phyloP scores from a whole-genome alignment of 1,140 invertebrate genomes.

The Lutraria rhynchaena region DNA sequence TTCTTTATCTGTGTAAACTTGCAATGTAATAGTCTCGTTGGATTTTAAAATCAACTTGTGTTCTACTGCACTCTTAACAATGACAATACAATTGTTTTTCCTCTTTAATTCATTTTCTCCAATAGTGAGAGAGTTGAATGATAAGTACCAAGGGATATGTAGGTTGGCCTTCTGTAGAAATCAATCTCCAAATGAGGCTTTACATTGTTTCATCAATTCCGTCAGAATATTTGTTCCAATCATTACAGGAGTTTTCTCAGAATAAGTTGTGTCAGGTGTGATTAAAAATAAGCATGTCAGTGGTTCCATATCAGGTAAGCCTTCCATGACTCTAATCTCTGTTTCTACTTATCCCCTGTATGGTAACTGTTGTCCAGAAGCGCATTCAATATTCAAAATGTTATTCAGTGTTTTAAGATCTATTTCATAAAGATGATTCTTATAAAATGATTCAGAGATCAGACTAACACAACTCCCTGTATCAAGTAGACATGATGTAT shows the following conservation, averaged over 20 bases:
- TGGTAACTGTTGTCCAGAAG: constrained; percentile 25
- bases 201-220: neutral
- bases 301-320: neutral
- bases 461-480: constrained; percentile 43
- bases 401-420: constrained; percentile 1
- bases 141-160: constrained; percentile 31
- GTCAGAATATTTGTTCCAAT: neutral
- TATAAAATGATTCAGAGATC: constrained; percentile 35
- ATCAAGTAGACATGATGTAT: constrained; percentile 1
- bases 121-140: constrained; percentile 27
- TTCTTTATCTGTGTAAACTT: too few relatives aligned
- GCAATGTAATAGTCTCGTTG: too few relatives aligned
- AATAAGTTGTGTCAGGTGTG: neutral
- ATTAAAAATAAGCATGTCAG: neutral
- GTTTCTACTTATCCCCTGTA: constrained; percentile 24
- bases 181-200: constrained; percentile 7
- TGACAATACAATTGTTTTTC: constrained; percentile 25
- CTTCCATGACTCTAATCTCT: neutral
- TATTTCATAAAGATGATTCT: constrained; percentile 14
- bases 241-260: neutral
- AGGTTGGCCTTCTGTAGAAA: constrained; percentile 31
- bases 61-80: neutral
- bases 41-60: too few relatives aligned
- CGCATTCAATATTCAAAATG: constrained; percentile 45
- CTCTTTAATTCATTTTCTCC: constrained; percentile 25